These are phyloP conservation scores for Sebastiscus tertius DNA, from an alignment of 2,797 vertebrate genomes.

Conservation along the genomic window DNA sequence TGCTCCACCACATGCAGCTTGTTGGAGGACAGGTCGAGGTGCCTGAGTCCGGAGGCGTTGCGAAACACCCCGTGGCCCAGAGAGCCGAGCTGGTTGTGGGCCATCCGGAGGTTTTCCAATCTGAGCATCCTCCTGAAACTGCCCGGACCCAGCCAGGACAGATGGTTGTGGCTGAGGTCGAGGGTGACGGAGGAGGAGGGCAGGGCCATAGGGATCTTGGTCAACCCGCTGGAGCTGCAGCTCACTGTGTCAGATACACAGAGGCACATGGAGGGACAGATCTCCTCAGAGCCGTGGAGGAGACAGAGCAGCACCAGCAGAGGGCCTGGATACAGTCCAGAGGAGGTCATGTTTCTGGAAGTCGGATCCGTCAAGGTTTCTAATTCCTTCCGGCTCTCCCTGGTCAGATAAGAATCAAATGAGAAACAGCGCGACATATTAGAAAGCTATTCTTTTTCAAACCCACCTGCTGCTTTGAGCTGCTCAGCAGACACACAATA, in stretches of 20 bases:
- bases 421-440: conserved; percentile 39
- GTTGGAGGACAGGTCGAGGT: conserved; percentile 95
- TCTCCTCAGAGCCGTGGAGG: conserved; percentile 22
- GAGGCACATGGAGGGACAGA: conserved; percentile 87
- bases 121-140: conserved; percentile 83
- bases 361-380: conserved; percentile 25
- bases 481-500: conserved; percentile 3
- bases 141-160: conserved; percentile 82
- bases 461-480: conserved; percentile 19
- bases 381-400: conserved; percentile 22
- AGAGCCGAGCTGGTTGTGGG: conserved; percentile 86
- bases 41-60: conserved; percentile 85
- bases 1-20: conserved; percentile 81
- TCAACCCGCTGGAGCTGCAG: conserved; percentile 85
- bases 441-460: conserved; percentile 9
- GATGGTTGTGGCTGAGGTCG: conserved; percentile 91
- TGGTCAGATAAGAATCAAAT: conserved; percentile 52
- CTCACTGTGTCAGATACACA: conserved; percentile 91
- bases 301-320: conserved; percentile 73
- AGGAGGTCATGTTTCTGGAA: conserved; percentile 68
- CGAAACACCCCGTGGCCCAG: conserved; percentile 82
- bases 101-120: conserved; percentile 85
- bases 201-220: conserved; percentile 78
- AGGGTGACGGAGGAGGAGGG: conserved; percentile 82
- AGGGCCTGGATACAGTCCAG: conserved; percentile 28